These are phyloP conservation scores for Coelinius sp. DNA, from an alignment of 2,888 invertebrate species.

Conservation along the genomic window DNA sequence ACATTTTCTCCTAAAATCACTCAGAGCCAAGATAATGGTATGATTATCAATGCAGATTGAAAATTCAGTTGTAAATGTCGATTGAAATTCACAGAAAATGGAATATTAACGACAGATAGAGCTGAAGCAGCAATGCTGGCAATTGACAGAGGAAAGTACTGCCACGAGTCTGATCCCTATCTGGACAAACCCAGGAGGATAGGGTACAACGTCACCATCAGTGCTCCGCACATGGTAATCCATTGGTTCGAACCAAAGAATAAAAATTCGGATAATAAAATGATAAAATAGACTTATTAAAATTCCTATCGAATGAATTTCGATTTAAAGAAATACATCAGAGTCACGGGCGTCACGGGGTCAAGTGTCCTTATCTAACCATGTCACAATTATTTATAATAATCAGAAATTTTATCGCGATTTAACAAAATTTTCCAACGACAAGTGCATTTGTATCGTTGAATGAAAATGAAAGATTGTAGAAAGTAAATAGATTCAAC, in stretches of 20 bases:
- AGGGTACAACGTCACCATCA: slow-evolving; percentile 95
- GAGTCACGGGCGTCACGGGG: slow-evolving; percentile 7
- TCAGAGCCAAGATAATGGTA: not conserved
- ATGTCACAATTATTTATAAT: slow-evolving; percentile 40
- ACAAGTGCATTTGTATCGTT: slow-evolving; percentile 7
- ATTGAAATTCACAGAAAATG: slow-evolving; percentile 77
- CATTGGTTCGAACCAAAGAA: not conserved
- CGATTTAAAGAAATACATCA: slow-evolving; percentile 6
- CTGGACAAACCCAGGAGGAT: slow-evolving; percentile 94
- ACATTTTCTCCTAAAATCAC: no score
- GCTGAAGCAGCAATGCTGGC: slow-evolving; percentile 87
- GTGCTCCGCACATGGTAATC: slow-evolving; percentile 95
- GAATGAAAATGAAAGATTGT: not conserved
- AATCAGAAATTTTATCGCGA: slow-evolving; percentile 39
- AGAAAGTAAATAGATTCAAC: not conserved
- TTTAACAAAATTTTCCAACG: slow-evolving; percentile 47
- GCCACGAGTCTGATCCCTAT: slow-evolving; percentile 82
- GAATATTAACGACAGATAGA: slow-evolving; percentile 81
- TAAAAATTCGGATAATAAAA: not conserved
- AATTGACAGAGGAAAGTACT: slow-evolving; percentile 89
- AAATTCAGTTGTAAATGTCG: not conserved
- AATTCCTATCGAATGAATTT: not conserved
- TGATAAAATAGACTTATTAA: not conserved
- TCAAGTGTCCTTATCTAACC: slow-evolving; percentile 43
- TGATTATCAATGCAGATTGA: no score